These are phyloP conservation scores for Aphidius gifuensis DNA, from an alignment of 1,140 invertebrate genomes.

Conservation along the genomic window DNA sequence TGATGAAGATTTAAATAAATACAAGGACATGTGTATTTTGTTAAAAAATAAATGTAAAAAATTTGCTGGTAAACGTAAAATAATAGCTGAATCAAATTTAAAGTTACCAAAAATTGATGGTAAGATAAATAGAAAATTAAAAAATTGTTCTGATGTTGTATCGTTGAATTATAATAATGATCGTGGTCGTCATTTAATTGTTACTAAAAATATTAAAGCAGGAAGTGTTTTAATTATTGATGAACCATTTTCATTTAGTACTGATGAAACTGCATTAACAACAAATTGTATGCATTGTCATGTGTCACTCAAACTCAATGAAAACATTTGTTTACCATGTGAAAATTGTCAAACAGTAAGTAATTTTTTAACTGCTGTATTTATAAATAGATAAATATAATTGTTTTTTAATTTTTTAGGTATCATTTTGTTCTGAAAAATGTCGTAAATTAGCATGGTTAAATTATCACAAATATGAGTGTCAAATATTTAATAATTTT, in stretches of 20 bases:
- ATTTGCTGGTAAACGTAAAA: constrained; percentile 22
- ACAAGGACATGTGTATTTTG: constrained; percentile 33
- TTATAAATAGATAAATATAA: constrained; percentile 12
- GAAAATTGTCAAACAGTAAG: constrained; percentile 54
- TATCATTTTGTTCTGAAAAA: constrained; percentile 54
- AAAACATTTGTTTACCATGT: constrained; percentile 53
- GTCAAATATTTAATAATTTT: constrained; percentile 53
- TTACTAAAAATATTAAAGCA: constrained; percentile 43
- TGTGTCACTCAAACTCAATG: constrained; percentile 37
- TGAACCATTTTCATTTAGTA: constrained; percentile 48
- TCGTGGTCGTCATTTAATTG: constrained; percentile 44
- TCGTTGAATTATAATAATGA: constrained; percentile 30
- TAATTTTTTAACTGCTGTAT: constrained; percentile 21
- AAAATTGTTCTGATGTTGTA: constrained; percentile 42
- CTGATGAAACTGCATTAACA: constrained; percentile 45
- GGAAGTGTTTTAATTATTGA: constrained; percentile 55
- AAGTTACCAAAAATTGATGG: constrained; percentile 37
- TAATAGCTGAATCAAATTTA: neutral
- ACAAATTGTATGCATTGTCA: constrained; percentile 59
- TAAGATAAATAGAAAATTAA: constrained; percentile 35
- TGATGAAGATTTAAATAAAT: constrained; percentile 30
- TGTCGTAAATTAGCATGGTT: constrained; percentile 54
- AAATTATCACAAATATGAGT: constrained; percentile 58
- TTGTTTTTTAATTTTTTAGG: constrained; percentile 36
- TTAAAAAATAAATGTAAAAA: constrained; percentile 38